These are phyloP conservation scores for Psittacula echo DNA, from an alignment of 2,797 vertebrate species.

Conservation along the genomic window DNA sequence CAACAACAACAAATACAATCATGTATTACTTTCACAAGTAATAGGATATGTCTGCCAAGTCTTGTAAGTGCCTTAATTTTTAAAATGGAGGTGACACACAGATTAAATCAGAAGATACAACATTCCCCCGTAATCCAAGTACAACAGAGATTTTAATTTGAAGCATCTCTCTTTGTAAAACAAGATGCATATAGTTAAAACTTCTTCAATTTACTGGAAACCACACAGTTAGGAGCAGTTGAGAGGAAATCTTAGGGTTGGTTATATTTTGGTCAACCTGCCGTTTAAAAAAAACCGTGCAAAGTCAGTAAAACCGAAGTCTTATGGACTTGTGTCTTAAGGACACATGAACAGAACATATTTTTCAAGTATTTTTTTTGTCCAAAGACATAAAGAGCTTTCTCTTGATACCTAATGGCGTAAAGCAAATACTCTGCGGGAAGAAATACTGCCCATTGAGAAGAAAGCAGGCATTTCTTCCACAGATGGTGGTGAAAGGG, in stretches of 20 bases:
- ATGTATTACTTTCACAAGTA: not conserved
- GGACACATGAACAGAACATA: not conserved
- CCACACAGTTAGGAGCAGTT: not conserved
- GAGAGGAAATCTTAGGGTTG: not conserved
- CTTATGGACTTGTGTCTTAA: not conserved
- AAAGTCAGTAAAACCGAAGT: not conserved
- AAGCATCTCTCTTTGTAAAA: not conserved
- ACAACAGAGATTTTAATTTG: not conserved
- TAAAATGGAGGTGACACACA: not conserved
- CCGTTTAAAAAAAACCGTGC: not conserved
- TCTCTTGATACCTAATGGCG: not conserved
- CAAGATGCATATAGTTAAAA: not conserved
- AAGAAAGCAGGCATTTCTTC: conserved; percentile 28
- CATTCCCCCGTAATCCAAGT: not conserved
- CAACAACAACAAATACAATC: not conserved
- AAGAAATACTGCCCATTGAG: conserved; percentile 32
- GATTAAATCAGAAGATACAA: not conserved
- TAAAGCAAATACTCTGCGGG: not conserved
- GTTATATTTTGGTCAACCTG: not conserved
- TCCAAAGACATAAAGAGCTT: not conserved
- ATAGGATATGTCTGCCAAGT: not conserved
- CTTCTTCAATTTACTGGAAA: not conserved
- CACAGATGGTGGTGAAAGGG: not conserved
- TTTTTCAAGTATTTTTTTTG: conserved; percentile 19
- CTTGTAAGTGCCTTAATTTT: not conserved